Evolutionary conservation across 2,113 vertebrate genomes (phyloP).

Genomic region (rat (Rattus norvegicus)): GRCr8 NC_086020.1:195498501-195499000

Average conservation of each 20-base stretch:
- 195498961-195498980: background rate
- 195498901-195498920: background rate
- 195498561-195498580: background rate
- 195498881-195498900: too few relatives aligned
- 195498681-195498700: background rate
- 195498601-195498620: background rate
- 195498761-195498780: background rate
- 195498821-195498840: background rate
- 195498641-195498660: background rate
- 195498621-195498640: background rate
- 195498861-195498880: background rate
- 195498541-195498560: background rate
- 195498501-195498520: background rate
- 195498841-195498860: background rate
- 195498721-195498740: background rate
- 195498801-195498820: background rate
- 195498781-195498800: background rate
- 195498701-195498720: background rate
- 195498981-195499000: background rate
- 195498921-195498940: background rate
- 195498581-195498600: background rate
- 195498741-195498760: background rate
- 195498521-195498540: background rate
- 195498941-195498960: background rate
- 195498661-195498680: background rate